A percentile compares a stretch with the other conserved stretches of the same genome.
Conservation (phyloP, 1,140 invertebrate species). For the Drosophila burlai region DNA sequence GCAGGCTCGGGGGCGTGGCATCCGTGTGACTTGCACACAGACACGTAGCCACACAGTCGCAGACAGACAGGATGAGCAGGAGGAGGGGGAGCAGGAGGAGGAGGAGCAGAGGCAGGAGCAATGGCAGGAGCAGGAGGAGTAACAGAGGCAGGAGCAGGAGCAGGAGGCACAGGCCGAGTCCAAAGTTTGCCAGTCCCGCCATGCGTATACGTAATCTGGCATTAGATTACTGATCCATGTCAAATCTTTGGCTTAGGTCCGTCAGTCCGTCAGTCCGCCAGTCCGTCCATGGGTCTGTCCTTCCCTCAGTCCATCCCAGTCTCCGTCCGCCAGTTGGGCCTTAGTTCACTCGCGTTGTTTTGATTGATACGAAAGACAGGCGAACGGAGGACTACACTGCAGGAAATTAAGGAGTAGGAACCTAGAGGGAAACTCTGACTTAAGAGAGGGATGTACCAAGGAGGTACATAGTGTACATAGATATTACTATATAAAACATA, state of each 20-base stretch:
- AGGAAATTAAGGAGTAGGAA: not conserved
- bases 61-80: slow-evolving; percentile 23
- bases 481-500: too few species aligned
- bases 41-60: slow-evolving; percentile 37
- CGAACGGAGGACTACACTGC: slow-evolving; percentile 16
- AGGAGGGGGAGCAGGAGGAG: not conserved
- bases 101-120: not conserved
- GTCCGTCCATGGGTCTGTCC: slow-evolving; percentile 2
- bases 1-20: slow-evolving; percentile 31
- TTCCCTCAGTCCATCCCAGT: slow-evolving; percentile 7
- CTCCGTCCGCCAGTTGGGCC: slow-evolving; percentile 31
- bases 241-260: slow-evolving; percentile 85
- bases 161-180: slow-evolving; percentile 12
- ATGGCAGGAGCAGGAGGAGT: not conserved
- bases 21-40: slow-evolving; percentile 51
- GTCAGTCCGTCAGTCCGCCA: slow-evolving; percentile 12
- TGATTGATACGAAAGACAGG: slow-evolving; percentile 74
- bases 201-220: slow-evolving; percentile 85
- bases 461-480: too few species aligned
- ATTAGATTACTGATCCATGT: slow-evolving; percentile 85
- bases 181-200: slow-evolving; percentile 67
- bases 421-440: too few species aligned
- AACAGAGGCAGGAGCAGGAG: not conserved
- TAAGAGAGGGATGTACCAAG: not conserved
- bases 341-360: slow-evolving; percentile 59